phyloP scores from a whole-genome alignment of 2,797 vertebrate species.

The Acrossocheilus wenchowensis region DNA sequence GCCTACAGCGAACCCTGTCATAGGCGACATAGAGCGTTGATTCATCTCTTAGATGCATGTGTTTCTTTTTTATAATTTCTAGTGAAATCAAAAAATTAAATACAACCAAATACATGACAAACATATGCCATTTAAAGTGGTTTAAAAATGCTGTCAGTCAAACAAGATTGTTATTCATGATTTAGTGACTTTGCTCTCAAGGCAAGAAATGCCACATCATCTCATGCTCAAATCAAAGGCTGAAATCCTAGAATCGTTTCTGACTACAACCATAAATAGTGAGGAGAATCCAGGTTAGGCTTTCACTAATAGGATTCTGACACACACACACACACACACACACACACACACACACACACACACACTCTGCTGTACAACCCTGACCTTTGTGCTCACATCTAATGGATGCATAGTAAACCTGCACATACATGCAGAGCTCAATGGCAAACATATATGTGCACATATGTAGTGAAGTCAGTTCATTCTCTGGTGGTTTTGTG shows the following conservation, averaged over 20 bases:
- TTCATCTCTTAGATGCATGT: background rate
- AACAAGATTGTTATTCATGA: background rate
- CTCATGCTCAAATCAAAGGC: background rate
- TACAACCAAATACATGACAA: background rate
- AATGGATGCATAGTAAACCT: background rate
- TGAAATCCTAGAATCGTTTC: background rate
- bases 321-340: background rate
- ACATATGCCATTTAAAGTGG: background rate
- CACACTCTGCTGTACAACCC: background rate
- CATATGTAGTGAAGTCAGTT: background rate
- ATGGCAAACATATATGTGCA: background rate
- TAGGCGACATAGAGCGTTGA: background rate
- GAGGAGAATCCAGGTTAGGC: constrained; percentile 19
- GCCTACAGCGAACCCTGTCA: background rate
- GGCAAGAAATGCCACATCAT: background rate
- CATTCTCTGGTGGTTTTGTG: background rate
- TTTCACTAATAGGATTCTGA: constrained; percentile 33
- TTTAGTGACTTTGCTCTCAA: background rate
- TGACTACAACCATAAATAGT: background rate
- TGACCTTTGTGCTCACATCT: background rate
- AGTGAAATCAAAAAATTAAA: background rate
- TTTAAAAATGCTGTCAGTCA: background rate
- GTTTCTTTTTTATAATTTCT: background rate
- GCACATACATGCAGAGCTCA: background rate
- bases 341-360: background rate